Evolutionary conservation across 2,113 vertebrate genomes (phyloP).

Genomic region (Centropristis striata): DNA sequence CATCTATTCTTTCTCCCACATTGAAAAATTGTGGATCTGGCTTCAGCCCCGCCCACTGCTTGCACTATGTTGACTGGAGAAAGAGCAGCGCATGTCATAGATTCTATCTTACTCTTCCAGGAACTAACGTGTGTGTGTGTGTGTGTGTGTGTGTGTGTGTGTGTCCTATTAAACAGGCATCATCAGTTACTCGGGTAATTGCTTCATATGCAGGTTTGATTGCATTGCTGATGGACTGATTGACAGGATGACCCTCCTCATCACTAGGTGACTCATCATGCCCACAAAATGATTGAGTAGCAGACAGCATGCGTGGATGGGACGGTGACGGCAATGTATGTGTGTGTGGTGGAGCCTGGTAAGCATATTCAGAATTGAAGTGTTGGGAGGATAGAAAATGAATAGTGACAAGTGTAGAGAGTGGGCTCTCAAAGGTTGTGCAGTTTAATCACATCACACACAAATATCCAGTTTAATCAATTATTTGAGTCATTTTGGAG

Average conservation of each 20-base stretch:
- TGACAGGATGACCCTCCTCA: conserved; percentile 61
- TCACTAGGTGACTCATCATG: conserved; percentile 68
- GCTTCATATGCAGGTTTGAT: conserved; percentile 62
- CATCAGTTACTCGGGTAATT: conserved; percentile 63
- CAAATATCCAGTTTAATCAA: conserved; percentile 32
- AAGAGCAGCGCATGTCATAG: too few relatives aligned
- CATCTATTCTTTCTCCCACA: too few relatives aligned
- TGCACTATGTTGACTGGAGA: too few relatives aligned
- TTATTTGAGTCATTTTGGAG: background rate
- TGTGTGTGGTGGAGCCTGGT: background rate
- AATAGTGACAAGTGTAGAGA: conserved; percentile 60
- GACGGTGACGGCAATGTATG: background rate
- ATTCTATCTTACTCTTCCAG: too few relatives aligned
- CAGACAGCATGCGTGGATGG: conserved; percentile 29
- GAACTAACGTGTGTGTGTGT: too few relatives aligned
- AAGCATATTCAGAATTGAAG: conserved; percentile 34
- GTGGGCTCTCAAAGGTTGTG: conserved; percentile 43
- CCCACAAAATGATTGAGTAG: conserved; percentile 45
- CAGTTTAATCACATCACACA: conserved; percentile 39
- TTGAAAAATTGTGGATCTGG: too few relatives aligned
- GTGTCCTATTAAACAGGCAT: too few relatives aligned
- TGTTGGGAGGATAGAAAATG: conserved; percentile 51
- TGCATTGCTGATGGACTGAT: conserved; percentile 68
- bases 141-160: too few relatives aligned
- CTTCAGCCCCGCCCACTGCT: too few relatives aligned